phyloP scores from a whole-genome alignment of 1,140 invertebrate genomes.

The Solenopsis invicta region DNA sequence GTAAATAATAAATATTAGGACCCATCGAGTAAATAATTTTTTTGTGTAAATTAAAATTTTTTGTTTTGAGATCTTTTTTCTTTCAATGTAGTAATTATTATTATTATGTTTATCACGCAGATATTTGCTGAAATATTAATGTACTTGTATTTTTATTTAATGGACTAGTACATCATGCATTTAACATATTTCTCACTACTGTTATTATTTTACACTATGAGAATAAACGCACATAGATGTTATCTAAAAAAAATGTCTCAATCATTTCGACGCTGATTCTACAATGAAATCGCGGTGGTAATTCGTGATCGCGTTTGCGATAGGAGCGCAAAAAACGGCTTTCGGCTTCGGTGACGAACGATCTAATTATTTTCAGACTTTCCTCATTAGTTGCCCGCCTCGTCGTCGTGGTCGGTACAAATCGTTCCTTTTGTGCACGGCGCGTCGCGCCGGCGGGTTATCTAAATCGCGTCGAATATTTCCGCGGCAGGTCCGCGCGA shows the following conservation, averaged over 20 bases:
- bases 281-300: background rate
- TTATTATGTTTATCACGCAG: background rate
- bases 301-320: conserved; percentile 13
- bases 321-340: conserved; percentile 35
- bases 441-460: conserved; percentile 61
- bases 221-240: background rate
- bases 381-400: conserved; percentile 62
- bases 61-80: too few species aligned
- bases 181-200: background rate
- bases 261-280: background rate
- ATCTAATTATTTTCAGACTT: conserved; percentile 78
- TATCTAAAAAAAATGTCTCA: conserved; percentile 6
- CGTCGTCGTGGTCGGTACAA: conserved; percentile 22
- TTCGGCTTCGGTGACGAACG: conserved; percentile 67
- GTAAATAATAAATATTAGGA: background rate
- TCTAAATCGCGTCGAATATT: conserved; percentile 79
- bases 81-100: background rate
- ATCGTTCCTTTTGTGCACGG: conserved; percentile 70
- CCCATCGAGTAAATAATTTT: too few species aligned
- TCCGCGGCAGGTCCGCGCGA: conserved; percentile 58
- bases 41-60: too few species aligned
- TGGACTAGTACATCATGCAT: background rate
- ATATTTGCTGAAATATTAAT: background rate
- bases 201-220: background rate
- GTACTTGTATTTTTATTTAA: conserved; percentile 1